phyloP scores from a whole-genome alignment of 2,888 invertebrate species.

The Drosophila macrospina region DNA sequence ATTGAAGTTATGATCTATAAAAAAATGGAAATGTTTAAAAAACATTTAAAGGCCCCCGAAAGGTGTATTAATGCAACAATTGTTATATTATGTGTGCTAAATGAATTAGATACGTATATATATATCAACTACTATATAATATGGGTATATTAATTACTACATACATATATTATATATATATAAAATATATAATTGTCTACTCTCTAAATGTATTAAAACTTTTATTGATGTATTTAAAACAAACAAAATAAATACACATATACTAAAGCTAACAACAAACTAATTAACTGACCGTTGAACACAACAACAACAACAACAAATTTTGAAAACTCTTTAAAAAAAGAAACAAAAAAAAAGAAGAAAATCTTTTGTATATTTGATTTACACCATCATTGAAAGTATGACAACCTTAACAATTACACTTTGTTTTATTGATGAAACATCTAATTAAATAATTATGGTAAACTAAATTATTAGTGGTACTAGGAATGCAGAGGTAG shows the following conservation, averaged over 20 bases:
- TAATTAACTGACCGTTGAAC: constrained; percentile 32
- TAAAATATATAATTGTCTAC: constrained; percentile 52
- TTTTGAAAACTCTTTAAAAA: constrained; percentile 19
- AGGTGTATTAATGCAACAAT: constrained; percentile 73
- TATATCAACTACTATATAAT: constrained; percentile 42
- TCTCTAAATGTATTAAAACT: constrained; percentile 51
- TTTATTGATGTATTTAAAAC: constrained; percentile 66
- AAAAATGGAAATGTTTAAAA: constrained; percentile 58
- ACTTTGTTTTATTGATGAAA: constrained; percentile 27
- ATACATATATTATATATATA: constrained; percentile 30
- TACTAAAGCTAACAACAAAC: constrained; percentile 13
- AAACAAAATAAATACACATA: constrained; percentile 26
- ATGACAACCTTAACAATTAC: constrained; percentile 21
- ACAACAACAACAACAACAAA: constrained; percentile 24
- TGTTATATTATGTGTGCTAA: constrained; percentile 76
- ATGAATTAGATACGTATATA: constrained; percentile 39
- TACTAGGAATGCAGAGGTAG: constrained; percentile 32
- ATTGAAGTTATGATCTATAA: constrained; percentile 42
- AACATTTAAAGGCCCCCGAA: constrained; percentile 76
- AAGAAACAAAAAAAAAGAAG: not conserved
- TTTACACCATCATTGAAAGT: constrained; percentile 83
- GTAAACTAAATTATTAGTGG: constrained; percentile 35
- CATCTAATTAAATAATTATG: constrained; percentile 20
- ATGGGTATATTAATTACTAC: constrained; percentile 43
- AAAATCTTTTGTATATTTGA: constrained; percentile 68